Evolutionary conservation across 1,140 invertebrate genomes (phyloP).

Genomic region (Dendrolimus punctatus): DNA sequence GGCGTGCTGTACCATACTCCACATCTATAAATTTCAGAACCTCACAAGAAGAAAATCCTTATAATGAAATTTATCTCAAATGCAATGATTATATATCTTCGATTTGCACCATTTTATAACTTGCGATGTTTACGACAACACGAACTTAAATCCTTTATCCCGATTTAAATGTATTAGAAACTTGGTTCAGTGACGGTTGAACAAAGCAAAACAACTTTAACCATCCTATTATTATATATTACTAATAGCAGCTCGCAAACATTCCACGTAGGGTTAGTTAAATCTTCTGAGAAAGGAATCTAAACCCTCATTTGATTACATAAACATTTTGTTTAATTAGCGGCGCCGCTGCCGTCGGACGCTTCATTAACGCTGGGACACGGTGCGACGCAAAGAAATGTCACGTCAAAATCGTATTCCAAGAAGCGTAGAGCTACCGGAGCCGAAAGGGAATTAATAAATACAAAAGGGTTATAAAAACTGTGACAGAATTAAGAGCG

Average conservation of each 20-base stretch:
- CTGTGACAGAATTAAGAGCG: constrained; percentile 69
- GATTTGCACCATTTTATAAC: no score
- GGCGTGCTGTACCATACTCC: no score
- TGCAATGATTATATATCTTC: no score
- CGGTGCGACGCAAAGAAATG: constrained; percentile 51
- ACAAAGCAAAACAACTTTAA: no score
- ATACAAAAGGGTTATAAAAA: constrained; percentile 69
- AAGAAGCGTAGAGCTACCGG: constrained; percentile 65
- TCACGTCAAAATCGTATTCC: constrained; percentile 58
- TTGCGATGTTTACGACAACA: no score
- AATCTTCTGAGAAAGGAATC: constrained; percentile 8
- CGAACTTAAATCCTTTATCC: no score
- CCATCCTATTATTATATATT: no score
- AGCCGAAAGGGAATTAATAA: constrained; percentile 65
- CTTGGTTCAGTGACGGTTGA: no score
- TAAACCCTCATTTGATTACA: constrained; percentile 22
- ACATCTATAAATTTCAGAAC: no score
- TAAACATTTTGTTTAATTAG: constrained; percentile 29
- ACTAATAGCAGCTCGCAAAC: neutral
- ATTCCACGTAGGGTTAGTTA: constrained; percentile 12
- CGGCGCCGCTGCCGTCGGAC: constrained; percentile 45
- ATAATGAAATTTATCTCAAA: no score
- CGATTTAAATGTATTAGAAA: no score
- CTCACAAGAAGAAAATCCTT: no score
- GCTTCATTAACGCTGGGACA: constrained; percentile 59